Evolutionary conservation across 1,140 invertebrate genomes (phyloP).

Genomic region (Brachionus paranguensis): DNA sequence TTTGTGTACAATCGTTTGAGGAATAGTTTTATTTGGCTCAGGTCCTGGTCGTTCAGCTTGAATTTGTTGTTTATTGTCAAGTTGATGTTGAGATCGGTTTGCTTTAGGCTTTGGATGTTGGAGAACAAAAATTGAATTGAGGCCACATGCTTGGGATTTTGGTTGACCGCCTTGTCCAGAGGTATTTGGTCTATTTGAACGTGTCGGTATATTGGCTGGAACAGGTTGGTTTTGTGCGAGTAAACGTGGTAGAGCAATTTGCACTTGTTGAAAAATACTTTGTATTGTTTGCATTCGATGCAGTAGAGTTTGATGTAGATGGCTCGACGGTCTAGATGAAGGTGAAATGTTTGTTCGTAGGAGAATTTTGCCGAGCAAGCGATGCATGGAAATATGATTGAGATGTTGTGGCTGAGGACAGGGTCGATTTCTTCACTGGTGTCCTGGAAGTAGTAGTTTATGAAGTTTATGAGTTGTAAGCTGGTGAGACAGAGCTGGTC

Average conservation of each 20-base stretch:
- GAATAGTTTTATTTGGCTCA: slow-evolving; percentile 4
- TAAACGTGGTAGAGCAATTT: slow-evolving; percentile 23
- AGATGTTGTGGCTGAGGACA: background rate
- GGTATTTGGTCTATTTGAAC: background rate
- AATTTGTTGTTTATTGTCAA: background rate
- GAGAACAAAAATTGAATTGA: background rate
- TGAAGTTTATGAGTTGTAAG: slow-evolving; percentile 9
- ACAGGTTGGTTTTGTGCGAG: background rate
- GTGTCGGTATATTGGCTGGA: background rate
- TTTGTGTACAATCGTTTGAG: background rate
- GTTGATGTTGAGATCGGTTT: background rate
- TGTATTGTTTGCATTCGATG: slow-evolving; percentile 5
- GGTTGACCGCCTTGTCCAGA: background rate
- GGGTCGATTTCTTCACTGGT: background rate
- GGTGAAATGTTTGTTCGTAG: slow-evolving; percentile 14
- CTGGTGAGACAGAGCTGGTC: background rate
- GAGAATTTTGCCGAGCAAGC: background rate
- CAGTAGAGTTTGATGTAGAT: background rate
- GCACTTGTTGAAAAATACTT: slow-evolving; percentile 16
- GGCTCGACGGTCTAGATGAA: slow-evolving; percentile 6
- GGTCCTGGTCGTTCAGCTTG: slow-evolving; percentile 3
- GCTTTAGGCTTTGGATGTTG: background rate
- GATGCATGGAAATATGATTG: slow-evolving; percentile 7
- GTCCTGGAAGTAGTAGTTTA: background rate
- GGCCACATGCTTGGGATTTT: background rate